Evolutionary conservation across 2,797 vertebrate genomes (phyloP), one percentile per base, ranked within the genome.

Genomic region (Typhlichthys eigenmanni): DNA sequence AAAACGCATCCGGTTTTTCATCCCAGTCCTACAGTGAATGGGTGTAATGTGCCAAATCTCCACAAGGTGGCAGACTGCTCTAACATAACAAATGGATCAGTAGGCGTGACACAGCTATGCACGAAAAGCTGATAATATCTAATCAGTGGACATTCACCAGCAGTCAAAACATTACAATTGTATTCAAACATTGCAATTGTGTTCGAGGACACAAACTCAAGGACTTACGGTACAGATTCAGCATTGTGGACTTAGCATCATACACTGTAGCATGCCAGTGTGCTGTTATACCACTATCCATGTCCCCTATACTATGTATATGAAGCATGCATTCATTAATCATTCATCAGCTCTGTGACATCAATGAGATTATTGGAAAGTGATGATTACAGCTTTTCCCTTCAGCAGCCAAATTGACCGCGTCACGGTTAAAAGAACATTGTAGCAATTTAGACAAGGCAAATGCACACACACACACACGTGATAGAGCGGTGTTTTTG

Each of bases 1-100:
- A 11, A 54, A 13, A 14, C 49, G 19, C 49, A 8, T 5, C 1
- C 1, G 1, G 1, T 7, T 38, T 38, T 9, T 17, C 8, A 10
- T 51, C n/a, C 13, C 12, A 34, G 59, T 64, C 68, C 69, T 47
- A 24, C 24, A 24, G 24, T 24, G 55, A 62, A 73, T 13, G 11
- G 0, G 2, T 80, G 76, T 60, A 76, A 71, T 72, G 9, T 58
- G 12, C 0, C 7, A 4, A 0, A 17, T 1, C 14, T 57, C 89
- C 91, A 90, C 84, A 66, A 0, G 86, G 78, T 9, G 90, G 86
- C 68, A 19, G 47, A 62, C 69, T 50, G 61, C n/a, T 10, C 47
- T 58, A 73, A 60, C 19, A 10, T 53, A 71, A 57, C 13, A 61
- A 68, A 56, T 58, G 2, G 12, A 17, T 5, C 2, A 2, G 11